A percentile compares a stretch with the other conserved stretches of the same genome.
phyloP scores from a whole-genome alignment of 1,140 invertebrate genomes.

The Ylistrum balloti region DNA sequence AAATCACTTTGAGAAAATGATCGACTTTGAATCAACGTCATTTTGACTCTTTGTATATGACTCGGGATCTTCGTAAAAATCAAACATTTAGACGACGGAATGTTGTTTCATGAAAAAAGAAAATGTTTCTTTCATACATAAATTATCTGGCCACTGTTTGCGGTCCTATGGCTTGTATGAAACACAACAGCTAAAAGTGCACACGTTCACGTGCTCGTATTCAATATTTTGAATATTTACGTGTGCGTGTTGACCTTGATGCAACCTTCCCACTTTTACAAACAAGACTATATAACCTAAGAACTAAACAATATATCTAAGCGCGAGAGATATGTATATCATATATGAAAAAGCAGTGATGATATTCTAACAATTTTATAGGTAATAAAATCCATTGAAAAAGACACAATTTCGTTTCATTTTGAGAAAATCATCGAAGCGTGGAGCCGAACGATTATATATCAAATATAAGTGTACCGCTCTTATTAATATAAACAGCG shows the following conservation, averaged over 20 bases:
- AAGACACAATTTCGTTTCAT: conserved; percentile 11
- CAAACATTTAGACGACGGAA: no score
- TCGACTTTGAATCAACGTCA: no score
- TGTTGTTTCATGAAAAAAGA: no score
- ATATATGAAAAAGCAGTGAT: not conserved
- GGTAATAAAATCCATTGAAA: conserved; percentile 6
- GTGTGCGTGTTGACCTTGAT: not conserved
- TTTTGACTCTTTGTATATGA: no score
- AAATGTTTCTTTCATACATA: no score
- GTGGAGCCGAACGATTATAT: not conserved
- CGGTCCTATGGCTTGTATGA: no score
- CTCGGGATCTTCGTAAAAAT: no score
- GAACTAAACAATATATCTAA: not conserved
- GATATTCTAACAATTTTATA: not conserved
- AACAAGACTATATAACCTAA: not conserved
- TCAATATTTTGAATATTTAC: no score
- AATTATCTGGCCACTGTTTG: no score
- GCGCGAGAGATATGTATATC: not conserved
- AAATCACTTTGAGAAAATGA: no score
- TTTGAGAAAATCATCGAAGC: not conserved
- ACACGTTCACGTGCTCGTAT: no score
- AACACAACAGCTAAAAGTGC: no score
- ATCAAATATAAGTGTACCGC: not conserved
- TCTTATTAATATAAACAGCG: not conserved
- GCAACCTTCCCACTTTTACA: not conserved